These are phyloP conservation scores for Theropithecus gelada DNA, from an alignment of 2,113 vertebrate genomes.

Conservation along the genomic window DNA sequence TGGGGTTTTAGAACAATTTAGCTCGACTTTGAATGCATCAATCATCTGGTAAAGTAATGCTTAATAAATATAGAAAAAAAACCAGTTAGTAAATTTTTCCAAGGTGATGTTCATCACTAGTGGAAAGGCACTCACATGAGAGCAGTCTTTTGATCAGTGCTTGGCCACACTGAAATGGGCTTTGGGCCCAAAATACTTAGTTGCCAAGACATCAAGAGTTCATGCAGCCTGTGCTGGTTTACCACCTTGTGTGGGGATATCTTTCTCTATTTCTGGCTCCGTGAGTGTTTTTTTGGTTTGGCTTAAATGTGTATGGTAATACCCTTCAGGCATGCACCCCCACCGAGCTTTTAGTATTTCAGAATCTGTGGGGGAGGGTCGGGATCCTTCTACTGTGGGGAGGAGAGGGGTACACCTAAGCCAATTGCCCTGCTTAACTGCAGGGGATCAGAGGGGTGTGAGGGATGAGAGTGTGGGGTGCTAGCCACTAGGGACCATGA, in stretches of 20 bases:
- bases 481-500: background rate
- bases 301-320: too few relatives aligned
- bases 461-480: too few relatives aligned
- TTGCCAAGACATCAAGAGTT: background rate
- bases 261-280: background rate
- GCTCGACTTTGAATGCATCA: background rate
- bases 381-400: background rate
- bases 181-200: background rate
- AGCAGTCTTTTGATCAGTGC: background rate
- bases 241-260: too few relatives aligned
- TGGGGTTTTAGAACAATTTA: background rate
- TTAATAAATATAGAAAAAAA: background rate
- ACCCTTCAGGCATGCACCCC: accelerated
- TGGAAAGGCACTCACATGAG: background rate
- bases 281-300: background rate
- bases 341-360: background rate
- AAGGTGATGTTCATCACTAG: background rate
- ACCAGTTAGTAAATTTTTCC: background rate
- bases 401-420: background rate
- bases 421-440: background rate
- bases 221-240: background rate
- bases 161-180: too few relatives aligned
- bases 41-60: background rate
- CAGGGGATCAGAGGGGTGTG: accelerated
- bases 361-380: accelerated